Evolutionary conservation across 2,888 invertebrate genomes (phyloP).

Genomic region (Himalopsyche anomala): DNA sequence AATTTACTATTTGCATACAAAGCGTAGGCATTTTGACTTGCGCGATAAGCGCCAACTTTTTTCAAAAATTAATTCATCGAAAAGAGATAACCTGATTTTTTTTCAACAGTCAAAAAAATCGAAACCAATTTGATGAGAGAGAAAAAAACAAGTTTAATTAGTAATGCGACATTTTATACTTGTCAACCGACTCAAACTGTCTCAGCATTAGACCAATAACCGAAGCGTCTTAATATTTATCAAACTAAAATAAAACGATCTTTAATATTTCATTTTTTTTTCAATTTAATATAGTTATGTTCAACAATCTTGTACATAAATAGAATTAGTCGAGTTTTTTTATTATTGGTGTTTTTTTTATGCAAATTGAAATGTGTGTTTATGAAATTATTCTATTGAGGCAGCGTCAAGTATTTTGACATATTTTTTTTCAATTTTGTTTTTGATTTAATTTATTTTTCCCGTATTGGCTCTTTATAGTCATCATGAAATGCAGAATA

Average conservation of each 20-base stretch:
- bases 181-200: conserved; percentile 27
- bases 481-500: too few relatives aligned
- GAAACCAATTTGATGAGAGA: conserved; percentile 18
- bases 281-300: too few relatives aligned
- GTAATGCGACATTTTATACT: not conserved
- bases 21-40: conserved; percentile 16
- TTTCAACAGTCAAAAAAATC: not conserved
- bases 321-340: too few relatives aligned
- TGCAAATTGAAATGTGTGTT: too few relatives aligned
- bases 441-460: too few relatives aligned
- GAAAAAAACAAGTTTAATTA: conserved; percentile 32
- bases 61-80: not conserved
- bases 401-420: too few relatives aligned
- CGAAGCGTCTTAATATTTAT: not conserved
- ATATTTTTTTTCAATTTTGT: too few relatives aligned
- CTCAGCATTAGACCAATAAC: not conserved
- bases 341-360: too few relatives aligned
- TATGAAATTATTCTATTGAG: too few relatives aligned
- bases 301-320: too few relatives aligned
- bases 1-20: conserved; percentile 3
- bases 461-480: too few relatives aligned
- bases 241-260: not conserved
- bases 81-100: conserved; percentile 28
- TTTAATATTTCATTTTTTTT: not conserved
- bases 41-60: not conserved